phyloP scores from a whole-genome alignment of 2,797 vertebrate species.

The Uromys caudimaculatus region DNA sequence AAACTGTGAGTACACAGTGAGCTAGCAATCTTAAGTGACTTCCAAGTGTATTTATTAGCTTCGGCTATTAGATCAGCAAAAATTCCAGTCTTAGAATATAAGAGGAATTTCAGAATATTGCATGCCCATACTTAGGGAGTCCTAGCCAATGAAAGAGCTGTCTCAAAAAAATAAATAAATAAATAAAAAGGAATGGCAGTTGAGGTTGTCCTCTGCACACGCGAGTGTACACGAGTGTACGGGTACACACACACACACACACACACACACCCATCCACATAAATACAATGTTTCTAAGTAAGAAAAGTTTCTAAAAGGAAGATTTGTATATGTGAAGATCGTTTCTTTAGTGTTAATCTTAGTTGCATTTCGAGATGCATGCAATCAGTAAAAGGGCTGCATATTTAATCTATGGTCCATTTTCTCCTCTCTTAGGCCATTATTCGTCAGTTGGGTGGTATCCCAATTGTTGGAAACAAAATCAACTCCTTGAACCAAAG shows the following conservation, averaged over 20 bases:
- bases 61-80: background rate
- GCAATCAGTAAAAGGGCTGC: background rate
- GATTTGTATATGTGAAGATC: constrained; percentile 1
- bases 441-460: constrained; percentile 93
- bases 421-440: constrained; percentile 88
- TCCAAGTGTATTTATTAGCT: background rate
- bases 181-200: background rate
- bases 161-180: background rate
- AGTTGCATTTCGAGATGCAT: constrained; percentile 24
- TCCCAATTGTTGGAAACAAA: constrained; percentile 91
- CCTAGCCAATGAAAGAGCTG: background rate
- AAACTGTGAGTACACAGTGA: background rate
- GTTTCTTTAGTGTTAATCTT: constrained; percentile 39
- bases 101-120: background rate
- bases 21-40: background rate
- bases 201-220: background rate
- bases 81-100: too few species aligned
- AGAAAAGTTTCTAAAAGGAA: background rate
- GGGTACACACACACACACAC: background rate
- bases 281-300: background rate
- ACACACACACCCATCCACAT: background rate
- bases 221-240: too few species aligned
- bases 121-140: background rate
- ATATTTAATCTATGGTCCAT: background rate
- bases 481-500: constrained; percentile 89